Evolutionary conservation across 2,113 vertebrate species (phyloP), one percentile per base, ranked within the genome.

Genomic region (Vidua macroura): DNA sequence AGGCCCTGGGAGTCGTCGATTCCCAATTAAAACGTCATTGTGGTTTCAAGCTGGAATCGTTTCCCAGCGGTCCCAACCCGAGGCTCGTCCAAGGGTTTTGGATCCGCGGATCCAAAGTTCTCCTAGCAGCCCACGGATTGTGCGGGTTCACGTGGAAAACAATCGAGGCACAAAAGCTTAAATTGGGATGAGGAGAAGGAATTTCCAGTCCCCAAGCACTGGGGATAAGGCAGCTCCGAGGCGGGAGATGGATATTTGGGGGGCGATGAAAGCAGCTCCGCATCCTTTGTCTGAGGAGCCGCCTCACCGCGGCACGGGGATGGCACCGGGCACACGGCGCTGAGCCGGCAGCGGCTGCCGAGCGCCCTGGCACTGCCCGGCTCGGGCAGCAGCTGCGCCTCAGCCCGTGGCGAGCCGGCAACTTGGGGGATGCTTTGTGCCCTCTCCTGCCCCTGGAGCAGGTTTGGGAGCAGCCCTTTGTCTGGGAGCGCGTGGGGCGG

Each of bases 391-490:
- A 41, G 39, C 39, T 41, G 39, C 39, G 39, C 41, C 41, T 43
- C 41, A 43, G 43, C 43, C 43, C 43, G 43, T 7, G 14, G 43
- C 6, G 15, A 41, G 41, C 41, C 41, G 41, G 41, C 11, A 13
- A 41, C 13, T 43, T 43, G 6, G 43, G 43, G 43, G 43, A 16
- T 43, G 19, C 20, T 20, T 20, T 46, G 4, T 46, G 19, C 44
- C 44, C 19, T 46, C 8, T 44, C 43, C 41, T 41, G 41, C 13
- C 41, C 43, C 20, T 85, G 74, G 74, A 53, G 44, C 55, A 48
- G 78, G 64, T 86, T 77, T 84, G 74, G 84, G 67, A 93, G 60
- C 81, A 89, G 63, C 87, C 79, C 39, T 92, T 96, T 94, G 93
- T 92, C 89, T 88, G 5, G 33, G 80, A 72, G 70, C 86, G 52